These are phyloP conservation scores for Acheta domesticus DNA, from an alignment of 2,888 invertebrate species.

Conservation along the genomic window DNA sequence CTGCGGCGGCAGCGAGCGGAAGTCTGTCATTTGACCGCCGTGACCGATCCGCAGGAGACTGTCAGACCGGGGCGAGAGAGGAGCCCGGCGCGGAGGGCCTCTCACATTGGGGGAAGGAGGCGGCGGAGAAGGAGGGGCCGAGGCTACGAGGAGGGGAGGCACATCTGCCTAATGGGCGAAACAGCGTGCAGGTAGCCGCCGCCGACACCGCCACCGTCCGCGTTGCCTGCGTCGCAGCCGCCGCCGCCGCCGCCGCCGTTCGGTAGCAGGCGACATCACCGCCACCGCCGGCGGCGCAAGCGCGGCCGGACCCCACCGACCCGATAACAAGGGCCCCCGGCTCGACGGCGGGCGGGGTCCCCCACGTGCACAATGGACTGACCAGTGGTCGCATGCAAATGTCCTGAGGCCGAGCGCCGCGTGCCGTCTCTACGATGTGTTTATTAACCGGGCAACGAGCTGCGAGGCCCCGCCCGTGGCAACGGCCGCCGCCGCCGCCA, in stretches of 20 bases:
- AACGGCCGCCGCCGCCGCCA: background rate
- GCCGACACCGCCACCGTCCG: no score
- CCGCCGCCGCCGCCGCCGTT: no score
- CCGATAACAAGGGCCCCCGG: background rate
- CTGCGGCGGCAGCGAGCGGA: no score
- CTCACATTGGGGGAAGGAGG: background rate
- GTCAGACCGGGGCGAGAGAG: background rate
- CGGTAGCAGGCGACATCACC: no score
- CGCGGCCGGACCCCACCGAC: no score
- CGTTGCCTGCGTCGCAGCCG: no score
- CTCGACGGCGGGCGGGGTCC: background rate
- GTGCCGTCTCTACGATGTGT: background rate
- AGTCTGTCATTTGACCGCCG: no score
- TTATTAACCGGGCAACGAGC: slow-evolving; percentile 10
- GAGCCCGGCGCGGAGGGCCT: background rate
- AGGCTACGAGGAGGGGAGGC: background rate
- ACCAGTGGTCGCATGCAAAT: background rate
- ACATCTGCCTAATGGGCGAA: no score
- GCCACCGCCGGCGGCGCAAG: no score
- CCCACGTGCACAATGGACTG: background rate
- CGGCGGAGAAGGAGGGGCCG: background rate
- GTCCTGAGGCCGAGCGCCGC: background rate
- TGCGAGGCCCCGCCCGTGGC: background rate
- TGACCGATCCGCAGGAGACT: background rate
- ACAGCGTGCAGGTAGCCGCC: no score